Evolutionary conservation across 2,113 vertebrate genomes (phyloP).

Genomic region (Syrmaticus mikado): DNA sequence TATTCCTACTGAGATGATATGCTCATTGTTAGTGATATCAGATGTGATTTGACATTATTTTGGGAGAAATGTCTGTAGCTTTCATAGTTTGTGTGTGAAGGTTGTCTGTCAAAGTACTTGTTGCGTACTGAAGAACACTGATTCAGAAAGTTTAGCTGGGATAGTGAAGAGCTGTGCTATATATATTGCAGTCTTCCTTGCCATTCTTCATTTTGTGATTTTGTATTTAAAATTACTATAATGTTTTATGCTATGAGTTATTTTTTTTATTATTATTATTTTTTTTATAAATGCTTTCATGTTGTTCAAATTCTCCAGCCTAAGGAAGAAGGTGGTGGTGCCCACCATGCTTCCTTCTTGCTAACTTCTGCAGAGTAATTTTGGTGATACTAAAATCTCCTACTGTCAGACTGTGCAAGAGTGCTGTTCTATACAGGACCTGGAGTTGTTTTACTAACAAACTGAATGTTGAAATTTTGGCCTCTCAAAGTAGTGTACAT

Average conservation of each 20-base stretch:
- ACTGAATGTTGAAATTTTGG: not conserved
- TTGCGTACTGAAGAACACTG: not conserved
- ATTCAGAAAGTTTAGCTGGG: not conserved
- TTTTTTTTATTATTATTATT: too few species aligned
- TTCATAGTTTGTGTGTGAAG: not conserved
- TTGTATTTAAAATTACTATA: not conserved
- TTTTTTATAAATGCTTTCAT: not conserved
- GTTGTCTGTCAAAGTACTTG: not conserved
- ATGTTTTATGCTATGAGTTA: not conserved
- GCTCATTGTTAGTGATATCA: not conserved
- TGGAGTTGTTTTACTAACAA: not conserved
- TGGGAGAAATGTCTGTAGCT: fast-evolving
- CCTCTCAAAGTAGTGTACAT: not conserved
- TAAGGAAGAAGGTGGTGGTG: not conserved
- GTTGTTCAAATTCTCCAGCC: not conserved
- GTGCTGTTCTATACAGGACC: not conserved
- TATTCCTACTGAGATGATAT: not conserved
- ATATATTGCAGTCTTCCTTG: not conserved
- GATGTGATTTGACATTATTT: not conserved
- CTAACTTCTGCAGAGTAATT: not conserved
- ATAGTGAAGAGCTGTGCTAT: not conserved
- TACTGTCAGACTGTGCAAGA: not conserved
- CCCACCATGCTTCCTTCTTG: too few species aligned
- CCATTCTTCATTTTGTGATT: not conserved
- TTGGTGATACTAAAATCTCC: not conserved